Evolutionary conservation across 1,140 invertebrate genomes (phyloP).

Genomic region (Homarus americanus): DNA sequence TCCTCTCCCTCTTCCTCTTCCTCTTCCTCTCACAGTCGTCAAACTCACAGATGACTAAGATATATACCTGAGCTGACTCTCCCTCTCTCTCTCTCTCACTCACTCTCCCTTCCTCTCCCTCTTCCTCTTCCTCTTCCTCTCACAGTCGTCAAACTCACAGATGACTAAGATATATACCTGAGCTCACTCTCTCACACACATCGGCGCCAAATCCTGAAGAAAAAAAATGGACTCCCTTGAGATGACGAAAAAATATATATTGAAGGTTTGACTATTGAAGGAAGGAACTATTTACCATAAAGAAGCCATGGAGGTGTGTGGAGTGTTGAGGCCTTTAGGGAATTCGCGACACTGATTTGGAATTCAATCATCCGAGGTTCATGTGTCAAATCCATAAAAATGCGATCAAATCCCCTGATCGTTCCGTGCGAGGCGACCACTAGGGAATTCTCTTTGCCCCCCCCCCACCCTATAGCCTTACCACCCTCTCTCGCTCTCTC

Average conservation of each 20-base stretch:
- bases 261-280: neutral
- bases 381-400: slow-evolving; percentile 71
- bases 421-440: slow-evolving; percentile 4
- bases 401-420: slow-evolving; percentile 60
- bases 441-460: slow-evolving; percentile 14
- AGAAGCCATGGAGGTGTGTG: slow-evolving; percentile 1
- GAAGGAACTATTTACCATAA: slow-evolving; percentile 12
- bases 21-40: too few species aligned
- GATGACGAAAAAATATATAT: too few species aligned
- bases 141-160: too few species aligned
- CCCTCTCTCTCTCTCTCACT: neutral
- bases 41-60: too few species aligned
- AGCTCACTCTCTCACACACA: neutral
- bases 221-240: too few species aligned
- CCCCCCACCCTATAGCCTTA: too few species aligned
- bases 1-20: too few species aligned
- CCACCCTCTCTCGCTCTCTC: slow-evolving; percentile 23
- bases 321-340: slow-evolving; percentile 14
- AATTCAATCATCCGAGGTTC: slow-evolving; percentile 70
- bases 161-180: too few species aligned
- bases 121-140: neutral
- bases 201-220: too few species aligned
- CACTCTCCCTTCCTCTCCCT: neutral
- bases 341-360: slow-evolving; percentile 49
- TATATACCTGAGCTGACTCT: neutral